Base-by-base conservation (phyloP, 2,888 invertebrate genomes). In the Melieria omissa region DNA sequence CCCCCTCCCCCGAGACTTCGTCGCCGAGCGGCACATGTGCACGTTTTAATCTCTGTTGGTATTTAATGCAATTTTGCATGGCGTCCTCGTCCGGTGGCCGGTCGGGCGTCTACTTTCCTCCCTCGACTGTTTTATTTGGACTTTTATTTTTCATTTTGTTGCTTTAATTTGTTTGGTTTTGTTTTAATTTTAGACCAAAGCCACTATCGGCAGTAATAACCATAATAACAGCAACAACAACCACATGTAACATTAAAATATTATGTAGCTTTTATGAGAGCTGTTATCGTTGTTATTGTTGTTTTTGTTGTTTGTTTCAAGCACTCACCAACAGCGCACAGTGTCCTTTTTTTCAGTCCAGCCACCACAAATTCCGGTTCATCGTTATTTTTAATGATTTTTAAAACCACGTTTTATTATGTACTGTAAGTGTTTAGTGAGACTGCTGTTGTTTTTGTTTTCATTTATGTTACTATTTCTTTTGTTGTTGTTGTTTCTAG, bases 221-320 rank as follows among this genome's bases (percentile, higher is more conserved):
- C 47, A 60, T 60, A 64, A 52, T 6, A 58, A 65, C 54, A 16
- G 16, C 57, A 69, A 69, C 69, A 69, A 63, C 44, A 47, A 58
- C 47, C 29, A 49, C 64, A 60, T 58, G 65, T 58, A 64, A 70
- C 70, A 58, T 70, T 70, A 70, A 70, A 70, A 45, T 70, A 57
- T 46, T 70, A 60, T 60, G 65, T 70, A 52, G 65, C 44, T 14
- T 57, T n/a, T 16, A 42, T 5, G 4, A 45, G 44, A 42, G 44
- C 44, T 61, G 5, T 44, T 44, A 12, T 42, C 12, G 61, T 62
- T 62, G 9, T 29, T 60, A 8, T 60, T 60, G 41, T 60, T 60
- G 60, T 12, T 41, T 9, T 41, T 9, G 5, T 41, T 60, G 60
- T 41, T 14, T 6, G 12, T 60, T 29, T 29, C 29, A 29, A 29